These are phyloP conservation scores for Eptatretus burgeri DNA, from an alignment of 2,113 vertebrate species.

Conservation along the genomic window DNA sequence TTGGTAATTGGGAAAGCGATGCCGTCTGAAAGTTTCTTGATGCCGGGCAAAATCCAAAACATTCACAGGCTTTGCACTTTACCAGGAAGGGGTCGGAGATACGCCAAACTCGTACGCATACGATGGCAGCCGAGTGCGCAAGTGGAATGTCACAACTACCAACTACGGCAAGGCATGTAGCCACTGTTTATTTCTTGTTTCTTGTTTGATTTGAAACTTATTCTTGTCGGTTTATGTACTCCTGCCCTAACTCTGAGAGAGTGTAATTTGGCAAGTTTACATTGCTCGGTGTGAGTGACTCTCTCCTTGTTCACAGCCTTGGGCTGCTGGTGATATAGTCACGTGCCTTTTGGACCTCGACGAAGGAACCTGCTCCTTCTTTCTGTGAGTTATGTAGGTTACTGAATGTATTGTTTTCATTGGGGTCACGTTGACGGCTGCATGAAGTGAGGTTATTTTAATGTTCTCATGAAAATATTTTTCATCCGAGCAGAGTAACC, in stretches of 20 bases:
- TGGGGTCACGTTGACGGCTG: neutral
- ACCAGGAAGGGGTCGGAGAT: slow-evolving; percentile 74
- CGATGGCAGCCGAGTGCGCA: slow-evolving; percentile 75
- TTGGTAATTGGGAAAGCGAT: no score
- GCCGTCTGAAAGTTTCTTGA: no score
- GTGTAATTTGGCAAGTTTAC: no score
- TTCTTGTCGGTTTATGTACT: no score
- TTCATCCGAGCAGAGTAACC: no score
- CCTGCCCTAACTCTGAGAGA: no score
- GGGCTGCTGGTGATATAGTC: slow-evolving; percentile 89
- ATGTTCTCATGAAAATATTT: no score
- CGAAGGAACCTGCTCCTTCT: slow-evolving; percentile 64
- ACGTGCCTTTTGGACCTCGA: slow-evolving; percentile 88
- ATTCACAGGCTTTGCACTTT: no score
- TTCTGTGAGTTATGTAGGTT: slow-evolving; percentile 31
- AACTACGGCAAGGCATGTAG: slow-evolving; percentile 75
- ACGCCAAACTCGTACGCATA: slow-evolving; percentile 80
- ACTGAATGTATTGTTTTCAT: no score
- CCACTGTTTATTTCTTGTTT: neutral
- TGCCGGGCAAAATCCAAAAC: no score
- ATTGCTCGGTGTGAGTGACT: no score
- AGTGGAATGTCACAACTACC: slow-evolving; percentile 89
- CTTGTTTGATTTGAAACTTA: no score
- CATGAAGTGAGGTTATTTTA: neutral
- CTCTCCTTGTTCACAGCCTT: slow-evolving; percentile 26